Base-by-base conservation (phyloP, 2,888 invertebrate species). In the Phalera bucephala region DNA sequence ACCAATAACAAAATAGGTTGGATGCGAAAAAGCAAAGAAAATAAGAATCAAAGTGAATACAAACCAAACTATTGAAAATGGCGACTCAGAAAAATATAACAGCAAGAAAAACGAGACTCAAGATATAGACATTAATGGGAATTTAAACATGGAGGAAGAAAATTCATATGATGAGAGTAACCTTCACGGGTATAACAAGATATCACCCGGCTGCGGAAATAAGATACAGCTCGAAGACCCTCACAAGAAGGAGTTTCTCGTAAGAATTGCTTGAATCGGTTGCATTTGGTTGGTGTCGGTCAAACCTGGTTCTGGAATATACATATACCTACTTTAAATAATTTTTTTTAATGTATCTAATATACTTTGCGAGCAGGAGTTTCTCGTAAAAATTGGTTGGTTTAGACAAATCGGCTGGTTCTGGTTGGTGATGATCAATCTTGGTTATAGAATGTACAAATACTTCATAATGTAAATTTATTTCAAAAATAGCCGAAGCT, bases 171-270 rank as follows among this genome's bases (percentile, higher is more conserved):
- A 64, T 30, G 58, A 57, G 29, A 43, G 36, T 0, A 70, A 64
- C 4, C 71, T 86, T 1, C 80, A 84, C 29, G 87, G 87, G n/a
- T 87, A 86, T 33, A 60, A 73, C 34, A 77, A 79, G 44, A 81
- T 80, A 27, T 63, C 84, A 2, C 59, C 74, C 0, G 84, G 83
- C 0, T 88, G 86, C 48, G 74, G 73, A 7, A 52, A 79, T 15
- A 60, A 72, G 14, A 83, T 88, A 41, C 83, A 89, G 26, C 42
- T 88, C 11, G 88, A 89, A 49, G 77, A 88, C 55, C 80, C 81
- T 1, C 48, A 78, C 41, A 87, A 87, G 33, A 87, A 73, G 40
- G 89, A 89, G 33, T 37, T 68, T 5, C 64, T 88, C 36, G 88
- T 89, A 83, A 76, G 86, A 55, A 17, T 17, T n/a, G n/a, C n/a